phyloP scores from a whole-genome alignment of 2,888 invertebrate species.

The Lasius platythorax region DNA sequence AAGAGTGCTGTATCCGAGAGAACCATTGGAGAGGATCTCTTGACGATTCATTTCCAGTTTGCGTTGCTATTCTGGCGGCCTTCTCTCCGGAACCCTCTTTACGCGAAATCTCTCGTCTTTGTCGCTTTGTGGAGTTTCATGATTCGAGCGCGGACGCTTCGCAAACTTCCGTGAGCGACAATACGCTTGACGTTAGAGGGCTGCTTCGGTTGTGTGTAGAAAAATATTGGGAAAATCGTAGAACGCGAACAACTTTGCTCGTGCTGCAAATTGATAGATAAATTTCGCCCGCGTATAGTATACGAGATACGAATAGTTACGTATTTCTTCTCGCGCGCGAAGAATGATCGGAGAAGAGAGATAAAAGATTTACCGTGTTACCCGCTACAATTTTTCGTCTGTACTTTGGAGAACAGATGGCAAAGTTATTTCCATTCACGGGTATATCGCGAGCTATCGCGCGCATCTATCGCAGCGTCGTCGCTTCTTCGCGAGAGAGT shows the following conservation, averaged over 20 bases:
- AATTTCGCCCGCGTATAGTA: neutral
- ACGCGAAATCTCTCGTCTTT: constrained; percentile 22
- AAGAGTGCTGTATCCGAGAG: constrained; percentile 46
- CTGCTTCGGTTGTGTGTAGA: constrained; percentile 22
- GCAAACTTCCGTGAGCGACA: constrained; percentile 21
- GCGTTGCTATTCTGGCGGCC: constrained; percentile 52
- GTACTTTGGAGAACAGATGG: neutral
- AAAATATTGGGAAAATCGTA: constrained; percentile 50
- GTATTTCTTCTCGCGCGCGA: neutral
- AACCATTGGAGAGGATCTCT: constrained; percentile 52
- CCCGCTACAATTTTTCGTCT: constrained; percentile 1
- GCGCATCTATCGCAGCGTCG: neutral
- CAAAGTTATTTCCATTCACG: constrained; percentile 34
- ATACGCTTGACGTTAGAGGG: constrained; percentile 22
- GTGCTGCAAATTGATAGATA: neutral
- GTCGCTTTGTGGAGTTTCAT: constrained; percentile 55
- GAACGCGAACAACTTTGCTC: neutral
- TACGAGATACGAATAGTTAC: neutral
- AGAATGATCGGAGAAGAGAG: neutral
- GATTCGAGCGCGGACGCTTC: constrained; percentile 26
- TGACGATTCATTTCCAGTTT: constrained; percentile 50
- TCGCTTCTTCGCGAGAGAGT: constrained; percentile 15
- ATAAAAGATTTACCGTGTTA: neutral
- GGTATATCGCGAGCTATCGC: constrained; percentile 15
- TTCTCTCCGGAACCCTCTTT: constrained; percentile 41